Base-by-base conservation (phyloP, 2,113 vertebrate species). In the Pollimyrus isidori region DNA sequence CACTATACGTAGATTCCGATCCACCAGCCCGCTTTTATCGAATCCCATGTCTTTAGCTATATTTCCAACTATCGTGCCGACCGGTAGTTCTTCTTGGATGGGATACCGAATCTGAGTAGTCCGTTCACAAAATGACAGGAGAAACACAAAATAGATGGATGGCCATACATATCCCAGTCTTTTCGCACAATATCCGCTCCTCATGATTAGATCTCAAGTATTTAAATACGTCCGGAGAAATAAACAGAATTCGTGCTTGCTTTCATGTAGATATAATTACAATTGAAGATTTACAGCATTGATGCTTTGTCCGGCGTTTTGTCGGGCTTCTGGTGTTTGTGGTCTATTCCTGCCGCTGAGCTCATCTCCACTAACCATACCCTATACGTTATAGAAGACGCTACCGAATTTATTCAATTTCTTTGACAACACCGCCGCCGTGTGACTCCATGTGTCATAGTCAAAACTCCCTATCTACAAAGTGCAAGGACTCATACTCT, bases 21-120 rank as follows among this genome's bases (percentile, higher is more conserved):
- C 84, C 73, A 39, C 91, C 45, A 96, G 23, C 0, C 89, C 88
- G 58, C 1, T 91, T 87, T 88, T 89, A 87, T 95, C 93, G n/a
- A 96, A 65, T 39, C 95, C 94, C 30, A 95, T 88, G 88, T 96
- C 94, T 6, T 95, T 94, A 2, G 94, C 95, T 0, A 94, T 88
- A 58, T 94, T 94, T 73, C 94, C 95, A 26, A 95, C 92, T 49
- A 90, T 73, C 7, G 93, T 93, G 17, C 94, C 94, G 82, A 93
- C 91, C 7, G 92, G 92, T 0, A 92, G 89, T 30, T 96, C 95
- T 89, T 96, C 95, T 0, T 90, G 86, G 46, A 95, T 92, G 0
- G 93, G 90, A 30, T 95, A 96, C 46, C 92, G 89, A 76, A 95
- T 58, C 0, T 95, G 94, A 0, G 90, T 92, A 0, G 92, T 65